Evolutionary conservation across 1,140 invertebrate species (phyloP), one percentile per base, ranked within the genome.

Genomic region (Hetaerina americana): DNA sequence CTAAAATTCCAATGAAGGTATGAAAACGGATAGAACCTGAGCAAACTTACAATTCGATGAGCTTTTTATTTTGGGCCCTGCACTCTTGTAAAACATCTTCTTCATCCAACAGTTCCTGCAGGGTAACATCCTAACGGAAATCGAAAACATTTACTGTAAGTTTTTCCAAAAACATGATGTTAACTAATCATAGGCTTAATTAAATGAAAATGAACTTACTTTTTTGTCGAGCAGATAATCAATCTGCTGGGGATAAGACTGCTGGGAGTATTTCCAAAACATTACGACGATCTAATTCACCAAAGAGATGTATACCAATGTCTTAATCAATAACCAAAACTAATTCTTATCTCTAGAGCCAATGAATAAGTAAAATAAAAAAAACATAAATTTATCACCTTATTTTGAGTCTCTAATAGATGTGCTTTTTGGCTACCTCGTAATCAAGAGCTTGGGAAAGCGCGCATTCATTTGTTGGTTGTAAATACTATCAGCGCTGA

Each of bases 41-140:
- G n/a, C n/a, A n/a, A n/a, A 90, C 92, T 92, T 87, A 97, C 95
- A 92, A 97, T 77, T 94, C 93, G 74, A 97, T 87, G 72, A 98
- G 84, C 77, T 91, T 92, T 81, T 92, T 93, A 81, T 96, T 97
- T 80, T 93, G 92, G 74, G 88, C 89, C 85, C 94, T 95, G 81
- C 95, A 96, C 87, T 98, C 95, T 81, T 96, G 93, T 73, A 98
- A 85, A 78, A 98, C 92, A 82, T 97, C 93, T 80, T 96, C 94
- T 82, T 95, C 92, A 80, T 97, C 92, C 85, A 98, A 87, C 71
- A 98, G 84, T 81, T 95, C 92, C 76, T 89, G 87, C 68, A 98
- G 84, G 24, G 91, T 95, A 68, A 96, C 89, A 89, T 95, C 90
- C 95, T 97, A 81, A 71, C 76, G 75, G 72, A 71, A 73, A 72